Conservation (phyloP, 1,140 invertebrate genomes). For the Stegodyphus dumicola region DNA sequence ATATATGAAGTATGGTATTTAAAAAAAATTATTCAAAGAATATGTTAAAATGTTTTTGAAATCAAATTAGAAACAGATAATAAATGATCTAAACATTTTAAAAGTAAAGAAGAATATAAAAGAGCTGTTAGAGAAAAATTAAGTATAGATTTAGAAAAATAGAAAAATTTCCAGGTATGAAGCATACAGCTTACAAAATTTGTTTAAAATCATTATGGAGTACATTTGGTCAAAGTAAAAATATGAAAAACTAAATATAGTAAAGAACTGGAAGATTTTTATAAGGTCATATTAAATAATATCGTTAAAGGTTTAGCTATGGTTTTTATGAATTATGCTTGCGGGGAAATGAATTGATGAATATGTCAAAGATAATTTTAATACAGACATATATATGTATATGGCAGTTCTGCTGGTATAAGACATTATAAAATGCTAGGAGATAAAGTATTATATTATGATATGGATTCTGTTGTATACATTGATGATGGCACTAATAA, state of each 20-base stretch:
- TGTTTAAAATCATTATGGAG: constrained; percentile 18
- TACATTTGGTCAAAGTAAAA: constrained; percentile 25
- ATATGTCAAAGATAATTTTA: constrained; percentile 14
- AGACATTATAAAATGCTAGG: constrained; percentile 28
- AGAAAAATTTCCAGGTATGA: constrained; percentile 13
- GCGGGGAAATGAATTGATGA: constrained; percentile 17
- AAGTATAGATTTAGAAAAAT: constrained; percentile 8
- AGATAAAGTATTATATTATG: constrained; percentile 32
- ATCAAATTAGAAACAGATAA: constrained; percentile 34
- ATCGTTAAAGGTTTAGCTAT: constrained; percentile 18
- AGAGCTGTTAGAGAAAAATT: constrained; percentile 15
- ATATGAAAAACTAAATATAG: constrained; percentile 1
- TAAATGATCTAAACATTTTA: constrained; percentile 25
- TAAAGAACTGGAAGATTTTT: constrained; percentile 26
- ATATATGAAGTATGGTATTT: constrained; percentile 27
- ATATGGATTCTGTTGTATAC: not conserved
- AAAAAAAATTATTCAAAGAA: constrained; percentile 23
- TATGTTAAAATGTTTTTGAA: constrained; percentile 39
- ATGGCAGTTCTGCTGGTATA: constrained; percentile 10
- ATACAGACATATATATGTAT: constrained; percentile 12
- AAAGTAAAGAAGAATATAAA: constrained; percentile 32
- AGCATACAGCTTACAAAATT: constrained; percentile 14
- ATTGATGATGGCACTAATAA: constrained; percentile 21
- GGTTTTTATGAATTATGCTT: constrained; percentile 23
- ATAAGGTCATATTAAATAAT: constrained; percentile 12